phyloP scores from a whole-genome alignment of 2,113 vertebrate species.

The Stictonetta naevosa region DNA sequence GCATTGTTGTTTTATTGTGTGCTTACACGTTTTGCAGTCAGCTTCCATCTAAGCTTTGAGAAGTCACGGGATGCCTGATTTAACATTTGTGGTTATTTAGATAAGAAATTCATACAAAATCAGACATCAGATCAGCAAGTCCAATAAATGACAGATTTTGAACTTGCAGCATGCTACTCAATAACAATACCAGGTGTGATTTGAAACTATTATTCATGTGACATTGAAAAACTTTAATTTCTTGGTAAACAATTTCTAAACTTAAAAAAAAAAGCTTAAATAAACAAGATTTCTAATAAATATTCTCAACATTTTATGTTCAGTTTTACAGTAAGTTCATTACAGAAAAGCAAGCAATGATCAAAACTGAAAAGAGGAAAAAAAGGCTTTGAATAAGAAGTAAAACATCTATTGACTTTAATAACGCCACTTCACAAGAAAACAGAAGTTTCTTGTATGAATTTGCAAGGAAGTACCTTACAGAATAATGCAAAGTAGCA shows the following conservation, averaged over 20 bases:
- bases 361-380: background rate
- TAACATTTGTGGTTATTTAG: background rate
- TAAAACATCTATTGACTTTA: background rate
- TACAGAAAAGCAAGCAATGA: background rate
- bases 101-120: background rate
- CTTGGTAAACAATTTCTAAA: background rate
- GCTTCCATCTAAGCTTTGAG: background rate
- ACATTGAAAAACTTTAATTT: background rate
- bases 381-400: background rate
- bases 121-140: background rate
- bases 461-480: background rate
- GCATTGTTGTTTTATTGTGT: background rate
- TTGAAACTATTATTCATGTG: background rate
- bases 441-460: background rate
- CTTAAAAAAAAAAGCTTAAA: background rate
- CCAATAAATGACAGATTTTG: background rate
- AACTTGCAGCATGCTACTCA: background rate
- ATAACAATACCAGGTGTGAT: background rate
- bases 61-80: background rate
- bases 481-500: background rate
- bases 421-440: background rate
- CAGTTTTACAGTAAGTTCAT: slow-evolving; percentile 12
- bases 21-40: background rate
- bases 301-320: background rate
- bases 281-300: background rate